Conservation (phyloP, 2,113 vertebrate genomes). For the Misgurnus anguillicaudatus region DNA sequence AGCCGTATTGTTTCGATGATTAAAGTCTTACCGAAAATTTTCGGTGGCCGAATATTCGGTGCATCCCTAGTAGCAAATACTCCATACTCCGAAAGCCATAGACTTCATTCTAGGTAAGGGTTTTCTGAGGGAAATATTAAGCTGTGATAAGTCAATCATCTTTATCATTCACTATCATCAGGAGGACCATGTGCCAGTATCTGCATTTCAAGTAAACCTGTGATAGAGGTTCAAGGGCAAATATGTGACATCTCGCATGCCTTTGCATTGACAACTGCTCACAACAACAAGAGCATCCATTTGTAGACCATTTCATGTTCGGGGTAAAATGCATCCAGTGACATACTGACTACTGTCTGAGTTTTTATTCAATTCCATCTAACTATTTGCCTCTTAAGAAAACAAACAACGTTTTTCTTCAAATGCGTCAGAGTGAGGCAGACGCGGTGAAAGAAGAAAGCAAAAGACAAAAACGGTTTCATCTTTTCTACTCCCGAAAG, state of each 20-base stretch:
- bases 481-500: constrained; percentile 73
- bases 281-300: not conserved
- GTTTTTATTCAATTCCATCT: not conserved
- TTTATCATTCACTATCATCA: not conserved
- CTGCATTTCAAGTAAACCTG: not conserved
- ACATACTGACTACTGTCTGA: not conserved
- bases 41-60: no score
- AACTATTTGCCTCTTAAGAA: constrained; percentile 4
- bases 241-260: not conserved
- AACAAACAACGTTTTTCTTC: not conserved
- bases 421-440: constrained; percentile 42
- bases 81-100: not conserved
- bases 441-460: constrained; percentile 53
- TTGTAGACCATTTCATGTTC: not conserved
- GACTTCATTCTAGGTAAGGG: no score
- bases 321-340: not conserved
- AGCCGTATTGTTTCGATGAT: no score
- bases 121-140: not conserved
- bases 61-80: no score
- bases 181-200: not conserved
- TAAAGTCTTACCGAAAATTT: no score
- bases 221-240: not conserved
- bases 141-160: constrained; percentile 5
- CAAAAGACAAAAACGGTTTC: constrained; percentile 73
- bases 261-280: not conserved